Evolutionary conservation across 2,888 invertebrate genomes (phyloP).

Genomic region (Dryobotodes eremita): DNA sequence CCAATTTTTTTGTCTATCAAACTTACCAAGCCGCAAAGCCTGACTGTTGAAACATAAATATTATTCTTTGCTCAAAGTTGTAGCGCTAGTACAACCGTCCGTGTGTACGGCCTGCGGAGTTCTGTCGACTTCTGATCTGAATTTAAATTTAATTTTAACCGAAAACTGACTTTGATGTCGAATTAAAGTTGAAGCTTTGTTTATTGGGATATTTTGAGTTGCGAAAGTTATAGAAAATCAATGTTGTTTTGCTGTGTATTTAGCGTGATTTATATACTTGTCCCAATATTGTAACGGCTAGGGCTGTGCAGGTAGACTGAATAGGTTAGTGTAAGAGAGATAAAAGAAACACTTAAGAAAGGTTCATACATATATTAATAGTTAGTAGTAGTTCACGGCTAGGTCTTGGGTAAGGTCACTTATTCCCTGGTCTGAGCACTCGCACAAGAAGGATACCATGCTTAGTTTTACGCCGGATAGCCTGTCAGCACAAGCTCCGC

Average conservation of each 20-base stretch:
- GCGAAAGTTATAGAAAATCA: neutral
- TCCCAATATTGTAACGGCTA: too few species aligned
- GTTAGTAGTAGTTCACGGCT: too few species aligned
- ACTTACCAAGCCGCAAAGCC: neutral
- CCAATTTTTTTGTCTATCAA: slow-evolving; percentile 1
- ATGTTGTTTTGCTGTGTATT: neutral
- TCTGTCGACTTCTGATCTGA: slow-evolving; percentile 27
- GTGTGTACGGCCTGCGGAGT: slow-evolving; percentile 13
- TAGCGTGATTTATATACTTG: too few species aligned
- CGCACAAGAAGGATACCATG: too few species aligned
- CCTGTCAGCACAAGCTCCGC: too few species aligned
- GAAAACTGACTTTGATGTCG: slow-evolving; percentile 45
- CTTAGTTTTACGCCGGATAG: too few species aligned
- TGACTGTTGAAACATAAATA: slow-evolving; percentile 38
- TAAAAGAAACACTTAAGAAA: too few species aligned
- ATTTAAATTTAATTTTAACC: slow-evolving; percentile 39
- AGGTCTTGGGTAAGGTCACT: too few species aligned
- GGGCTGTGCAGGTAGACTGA: too few species aligned
- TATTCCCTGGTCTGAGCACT: too few species aligned
- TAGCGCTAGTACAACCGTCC: slow-evolving; percentile 3
- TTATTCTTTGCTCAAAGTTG: slow-evolving; percentile 43
- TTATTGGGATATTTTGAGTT: slow-evolving; percentile 21
- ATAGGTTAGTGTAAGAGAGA: too few species aligned
- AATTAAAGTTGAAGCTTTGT: slow-evolving; percentile 18
- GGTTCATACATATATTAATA: too few species aligned